Conservation (phyloP, 2,888 invertebrate genomes). For the Mesoligia furuncula region DNA sequence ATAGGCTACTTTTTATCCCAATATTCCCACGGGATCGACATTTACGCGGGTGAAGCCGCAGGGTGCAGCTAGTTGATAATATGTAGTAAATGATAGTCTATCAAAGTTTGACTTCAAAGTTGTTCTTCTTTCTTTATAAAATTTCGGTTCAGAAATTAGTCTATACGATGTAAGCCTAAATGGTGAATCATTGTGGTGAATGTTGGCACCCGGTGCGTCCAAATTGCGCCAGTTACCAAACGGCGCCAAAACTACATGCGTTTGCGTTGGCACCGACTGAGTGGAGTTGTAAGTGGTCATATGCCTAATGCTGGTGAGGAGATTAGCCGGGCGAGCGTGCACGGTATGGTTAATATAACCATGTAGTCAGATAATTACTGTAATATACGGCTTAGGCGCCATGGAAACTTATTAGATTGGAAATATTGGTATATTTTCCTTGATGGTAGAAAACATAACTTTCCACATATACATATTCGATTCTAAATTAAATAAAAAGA, state of each 20-base stretch:
- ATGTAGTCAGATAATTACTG: background rate
- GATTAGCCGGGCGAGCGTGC: conserved; percentile 1
- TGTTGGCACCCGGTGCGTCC: conserved; percentile 20
- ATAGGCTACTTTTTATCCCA: no score
- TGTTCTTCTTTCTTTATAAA: background rate
- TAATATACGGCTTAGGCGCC: background rate
- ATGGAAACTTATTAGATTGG: background rate
- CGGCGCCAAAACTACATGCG: conserved; percentile 46
- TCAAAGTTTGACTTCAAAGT: background rate
- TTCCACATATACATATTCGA: background rate
- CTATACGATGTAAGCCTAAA: conserved; percentile 4
- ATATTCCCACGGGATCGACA: no score
- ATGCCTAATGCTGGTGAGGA: background rate
- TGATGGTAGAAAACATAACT: background rate
- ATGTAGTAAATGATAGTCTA: background rate
- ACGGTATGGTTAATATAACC: background rate
- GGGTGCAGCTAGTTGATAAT: no score
- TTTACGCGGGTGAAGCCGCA: no score
- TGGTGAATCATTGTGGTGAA: conserved; percentile 33
- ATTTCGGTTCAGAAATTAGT: background rate
- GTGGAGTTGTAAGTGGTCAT: conserved; percentile 28
- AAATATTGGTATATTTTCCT: background rate
- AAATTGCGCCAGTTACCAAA: conserved; percentile 43
- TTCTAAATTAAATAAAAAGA: background rate
- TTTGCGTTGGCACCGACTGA: conserved; percentile 42